Evolutionary conservation across 1,140 invertebrate species (phyloP).

Genomic region (Caenorhabditis tropicalis): DNA sequence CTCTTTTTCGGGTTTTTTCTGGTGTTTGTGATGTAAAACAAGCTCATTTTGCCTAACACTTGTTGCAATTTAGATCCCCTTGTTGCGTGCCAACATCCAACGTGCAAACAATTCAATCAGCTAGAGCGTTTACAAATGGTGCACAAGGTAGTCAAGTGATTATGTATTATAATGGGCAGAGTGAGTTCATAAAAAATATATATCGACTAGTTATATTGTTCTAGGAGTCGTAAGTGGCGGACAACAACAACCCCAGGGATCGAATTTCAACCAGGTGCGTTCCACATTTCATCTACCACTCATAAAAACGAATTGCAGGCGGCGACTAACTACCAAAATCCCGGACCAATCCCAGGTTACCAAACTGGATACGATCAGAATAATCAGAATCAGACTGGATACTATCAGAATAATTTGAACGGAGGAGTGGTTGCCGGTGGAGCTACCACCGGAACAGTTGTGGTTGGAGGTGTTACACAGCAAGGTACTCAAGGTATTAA

Average conservation of each 20-base stretch:
- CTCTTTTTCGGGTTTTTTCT: background rate
- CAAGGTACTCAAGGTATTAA: background rate
- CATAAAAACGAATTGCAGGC: slow-evolving; percentile 21
- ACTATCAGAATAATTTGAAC: background rate
- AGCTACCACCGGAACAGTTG: background rate
- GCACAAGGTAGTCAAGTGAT: slow-evolving; percentile 29
- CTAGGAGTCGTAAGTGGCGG: background rate
- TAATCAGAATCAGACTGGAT: slow-evolving; percentile 1
- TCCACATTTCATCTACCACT: background rate
- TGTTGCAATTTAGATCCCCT: background rate
- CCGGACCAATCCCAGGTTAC: slow-evolving; percentile 5
- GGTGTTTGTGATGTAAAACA: slow-evolving; percentile 8
- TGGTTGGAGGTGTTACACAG: background rate
- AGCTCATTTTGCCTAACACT: background rate
- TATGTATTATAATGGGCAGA: slow-evolving; percentile 28
- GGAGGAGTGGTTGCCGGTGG: slow-evolving; percentile 25
- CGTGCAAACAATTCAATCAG: slow-evolving; percentile 42
- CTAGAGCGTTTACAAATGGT: slow-evolving; percentile 22
- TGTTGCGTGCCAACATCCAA: slow-evolving; percentile 42
- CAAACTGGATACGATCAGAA: slow-evolving; percentile 26
- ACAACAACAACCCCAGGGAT: background rate
- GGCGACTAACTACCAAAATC: slow-evolving; percentile 22
- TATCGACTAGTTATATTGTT: background rate
- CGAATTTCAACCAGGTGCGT: slow-evolving; percentile 39
- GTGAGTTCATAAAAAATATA: background rate